Conservation (phyloP, 2,113 vertebrate species). For the Megaptera novaeangliae region DNA sequence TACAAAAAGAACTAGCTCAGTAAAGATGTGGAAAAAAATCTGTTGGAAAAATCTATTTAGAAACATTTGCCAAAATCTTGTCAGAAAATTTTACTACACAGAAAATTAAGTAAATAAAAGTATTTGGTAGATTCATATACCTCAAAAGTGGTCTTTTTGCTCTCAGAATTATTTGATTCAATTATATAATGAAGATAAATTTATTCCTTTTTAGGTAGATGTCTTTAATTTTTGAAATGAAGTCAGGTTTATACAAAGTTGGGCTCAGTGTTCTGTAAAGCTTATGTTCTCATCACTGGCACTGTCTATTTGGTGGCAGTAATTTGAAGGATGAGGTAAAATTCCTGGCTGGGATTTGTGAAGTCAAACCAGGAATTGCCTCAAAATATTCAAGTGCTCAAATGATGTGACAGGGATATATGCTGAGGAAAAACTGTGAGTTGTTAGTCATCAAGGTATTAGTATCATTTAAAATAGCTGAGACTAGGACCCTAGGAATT, state of each 20-base stretch:
- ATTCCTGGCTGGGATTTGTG: conserved; percentile 30
- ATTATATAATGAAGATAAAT: background rate
- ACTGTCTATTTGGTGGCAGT: background rate
- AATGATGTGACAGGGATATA: background rate
- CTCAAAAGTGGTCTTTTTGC: background rate
- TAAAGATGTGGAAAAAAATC: background rate
- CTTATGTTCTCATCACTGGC: background rate
- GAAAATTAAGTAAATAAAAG: conserved; percentile 11
- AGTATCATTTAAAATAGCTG: background rate
- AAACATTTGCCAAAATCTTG: background rate
- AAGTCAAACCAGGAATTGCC: conserved; percentile 13
- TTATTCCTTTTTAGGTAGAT: background rate
- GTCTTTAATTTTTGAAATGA: background rate
- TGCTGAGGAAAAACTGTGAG: background rate
- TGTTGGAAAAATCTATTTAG: background rate
- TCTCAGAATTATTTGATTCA: background rate
- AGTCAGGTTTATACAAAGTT: background rate
- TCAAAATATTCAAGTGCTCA: background rate
- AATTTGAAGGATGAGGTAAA: conserved; percentile 35
- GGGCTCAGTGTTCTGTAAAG: background rate
- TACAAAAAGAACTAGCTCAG: background rate
- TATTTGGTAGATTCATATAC: background rate
- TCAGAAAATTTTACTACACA: background rate
- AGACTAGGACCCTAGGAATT: background rate
- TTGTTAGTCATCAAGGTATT: background rate